Evolutionary conservation across 1,140 invertebrate genomes (phyloP).

Genomic region (Anthonomus grandis): DNA sequence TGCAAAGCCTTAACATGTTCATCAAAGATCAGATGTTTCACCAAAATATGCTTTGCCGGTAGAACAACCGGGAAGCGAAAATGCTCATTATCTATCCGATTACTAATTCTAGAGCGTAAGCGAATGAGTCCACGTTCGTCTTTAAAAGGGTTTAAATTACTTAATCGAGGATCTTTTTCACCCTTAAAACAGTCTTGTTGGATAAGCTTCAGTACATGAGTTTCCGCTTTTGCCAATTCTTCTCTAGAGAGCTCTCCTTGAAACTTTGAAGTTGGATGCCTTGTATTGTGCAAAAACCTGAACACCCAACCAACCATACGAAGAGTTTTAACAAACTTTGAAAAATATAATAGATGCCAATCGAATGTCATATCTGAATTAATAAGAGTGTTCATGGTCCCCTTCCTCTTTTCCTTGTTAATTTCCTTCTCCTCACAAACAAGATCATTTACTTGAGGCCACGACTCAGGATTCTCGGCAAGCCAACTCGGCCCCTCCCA

Average conservation of each 20-base stretch:
- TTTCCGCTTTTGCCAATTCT: constrained; percentile 31
- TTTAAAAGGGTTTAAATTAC: neutral
- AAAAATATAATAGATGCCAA: constrained; percentile 25
- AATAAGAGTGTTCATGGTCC: neutral
- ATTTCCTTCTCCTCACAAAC: constrained; percentile 24
- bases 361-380: neutral
- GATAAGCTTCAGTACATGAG: constrained; percentile 14
- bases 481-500: constrained; percentile 44
- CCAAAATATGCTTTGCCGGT: constrained; percentile 29
- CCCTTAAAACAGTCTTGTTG: constrained; percentile 3
- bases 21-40: constrained; percentile 12
- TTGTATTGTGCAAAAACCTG: constrained; percentile 30
- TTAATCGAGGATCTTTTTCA: neutral
- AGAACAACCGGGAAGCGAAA: constrained; percentile 39
- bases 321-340: constrained; percentile 35
- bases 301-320: constrained; percentile 35
- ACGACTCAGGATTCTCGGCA: neutral
- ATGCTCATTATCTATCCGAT: constrained; percentile 25
- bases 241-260: no score
- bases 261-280: constrained; percentile 27
- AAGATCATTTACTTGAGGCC: neutral
- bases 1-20: constrained; percentile 15
- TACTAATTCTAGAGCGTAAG: constrained; percentile 36
- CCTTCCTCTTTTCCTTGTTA: constrained; percentile 25
- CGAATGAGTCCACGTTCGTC: constrained; percentile 19